These are phyloP conservation scores for Amiota communis DNA, from an alignment of 2,888 invertebrate species.

Conservation along the genomic window DNA sequence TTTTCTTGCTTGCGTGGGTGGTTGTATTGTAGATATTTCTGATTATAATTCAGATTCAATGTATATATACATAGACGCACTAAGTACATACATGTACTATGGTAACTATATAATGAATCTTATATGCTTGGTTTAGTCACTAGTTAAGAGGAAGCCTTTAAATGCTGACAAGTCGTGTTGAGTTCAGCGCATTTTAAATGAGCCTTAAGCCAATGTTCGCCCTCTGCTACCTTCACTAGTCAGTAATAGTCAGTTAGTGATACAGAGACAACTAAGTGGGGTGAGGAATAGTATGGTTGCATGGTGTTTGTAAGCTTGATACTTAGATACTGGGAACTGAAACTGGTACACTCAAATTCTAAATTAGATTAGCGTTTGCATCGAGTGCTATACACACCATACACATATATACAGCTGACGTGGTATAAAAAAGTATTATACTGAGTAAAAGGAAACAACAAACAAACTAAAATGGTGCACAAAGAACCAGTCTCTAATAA, in stretches of 20 bases:
- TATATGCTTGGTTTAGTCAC: no score
- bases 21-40: no score
- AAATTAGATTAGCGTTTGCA: slow-evolving; percentile 5
- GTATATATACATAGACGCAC: no score
- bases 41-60: no score
- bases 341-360: slow-evolving; percentile 3
- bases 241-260: no score
- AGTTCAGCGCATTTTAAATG: no score
- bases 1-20: no score
- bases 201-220: no score
- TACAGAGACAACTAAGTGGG: background rate
- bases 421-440: background rate
- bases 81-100: no score
- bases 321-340: no score
- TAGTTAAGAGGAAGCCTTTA: background rate
- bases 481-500: background rate
- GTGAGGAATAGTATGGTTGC: background rate
- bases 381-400: no score
- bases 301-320: background rate
- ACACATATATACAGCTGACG: slow-evolving; percentile 2
- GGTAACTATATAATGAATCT: no score
- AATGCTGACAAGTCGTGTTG: background rate
- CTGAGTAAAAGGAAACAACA: background rate
- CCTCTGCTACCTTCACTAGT: background rate
- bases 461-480: background rate